Conservation (phyloP, 2,113 vertebrate genomes). For the Diadophis punctatus region DNA sequence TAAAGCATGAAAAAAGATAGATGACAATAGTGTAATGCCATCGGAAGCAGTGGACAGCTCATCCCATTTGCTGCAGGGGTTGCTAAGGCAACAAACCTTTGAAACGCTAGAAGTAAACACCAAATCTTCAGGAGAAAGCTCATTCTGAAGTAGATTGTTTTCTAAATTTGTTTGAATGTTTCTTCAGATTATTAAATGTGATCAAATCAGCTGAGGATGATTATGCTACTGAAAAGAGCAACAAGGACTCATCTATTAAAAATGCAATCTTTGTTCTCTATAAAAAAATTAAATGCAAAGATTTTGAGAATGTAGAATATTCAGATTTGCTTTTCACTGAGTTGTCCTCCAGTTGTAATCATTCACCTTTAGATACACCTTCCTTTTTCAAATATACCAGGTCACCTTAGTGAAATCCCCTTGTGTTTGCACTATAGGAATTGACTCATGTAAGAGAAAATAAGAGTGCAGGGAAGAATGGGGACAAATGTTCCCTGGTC, state of each 20-base stretch:
- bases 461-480: background rate
- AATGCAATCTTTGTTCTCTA: background rate
- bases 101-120: background rate
- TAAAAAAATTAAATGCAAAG: background rate
- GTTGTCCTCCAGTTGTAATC: background rate
- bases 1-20: background rate
- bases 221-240: background rate
- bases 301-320: background rate
- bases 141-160: background rate
- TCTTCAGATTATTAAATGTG: background rate
- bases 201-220: background rate
- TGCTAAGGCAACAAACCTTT: slow-evolving; percentile 27
- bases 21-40: background rate
- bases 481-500: background rate
- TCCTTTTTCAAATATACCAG: background rate
- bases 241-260: background rate
- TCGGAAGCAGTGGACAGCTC: background rate
- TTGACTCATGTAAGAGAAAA: background rate
- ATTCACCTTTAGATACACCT: background rate
- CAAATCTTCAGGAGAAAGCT: background rate
- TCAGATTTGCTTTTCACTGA: background rate
- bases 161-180: background rate
- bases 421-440: background rate
- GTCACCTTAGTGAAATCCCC: background rate
- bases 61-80: slow-evolving; percentile 1